Conservation (phyloP, 2,113 vertebrate genomes). For the Oncorhynchus gorbuscha region DNA sequence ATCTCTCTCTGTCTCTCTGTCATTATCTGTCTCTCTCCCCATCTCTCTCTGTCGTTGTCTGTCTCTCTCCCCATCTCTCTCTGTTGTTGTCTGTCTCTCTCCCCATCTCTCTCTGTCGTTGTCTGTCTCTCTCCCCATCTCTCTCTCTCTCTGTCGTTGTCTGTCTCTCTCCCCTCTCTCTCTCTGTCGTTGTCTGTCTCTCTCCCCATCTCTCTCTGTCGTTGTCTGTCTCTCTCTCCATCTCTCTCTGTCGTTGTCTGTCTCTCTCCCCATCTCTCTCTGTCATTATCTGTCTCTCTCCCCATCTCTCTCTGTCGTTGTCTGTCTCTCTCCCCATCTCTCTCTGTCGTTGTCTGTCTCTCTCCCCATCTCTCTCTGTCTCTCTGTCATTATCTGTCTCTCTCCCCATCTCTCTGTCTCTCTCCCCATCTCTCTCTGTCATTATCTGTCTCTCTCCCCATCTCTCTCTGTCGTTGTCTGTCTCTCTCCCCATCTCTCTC, state of each 20-base stretch:
- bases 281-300: rapidly evolving
- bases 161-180: rapidly evolving
- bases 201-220: background rate
- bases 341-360: too few relatives aligned
- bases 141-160: background rate
- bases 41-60: background rate
- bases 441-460: rapidly evolving
- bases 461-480: too few relatives aligned
- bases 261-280: too few relatives aligned
- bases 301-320: too few relatives aligned
- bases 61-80: too few relatives aligned
- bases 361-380: background rate
- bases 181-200: background rate
- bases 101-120: too few relatives aligned
- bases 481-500: too few relatives aligned
- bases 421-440: background rate
- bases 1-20: too few relatives aligned
- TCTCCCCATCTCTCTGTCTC: too few relatives aligned
- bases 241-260: background rate
- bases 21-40: background rate
- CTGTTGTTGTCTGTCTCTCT: rapidly evolving
- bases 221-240: too few relatives aligned
- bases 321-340: background rate
- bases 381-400: rapidly evolving
- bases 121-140: too few relatives aligned